phyloP scores from a whole-genome alignment of 1,140 invertebrate species.

The Eciton burchellii region DNA sequence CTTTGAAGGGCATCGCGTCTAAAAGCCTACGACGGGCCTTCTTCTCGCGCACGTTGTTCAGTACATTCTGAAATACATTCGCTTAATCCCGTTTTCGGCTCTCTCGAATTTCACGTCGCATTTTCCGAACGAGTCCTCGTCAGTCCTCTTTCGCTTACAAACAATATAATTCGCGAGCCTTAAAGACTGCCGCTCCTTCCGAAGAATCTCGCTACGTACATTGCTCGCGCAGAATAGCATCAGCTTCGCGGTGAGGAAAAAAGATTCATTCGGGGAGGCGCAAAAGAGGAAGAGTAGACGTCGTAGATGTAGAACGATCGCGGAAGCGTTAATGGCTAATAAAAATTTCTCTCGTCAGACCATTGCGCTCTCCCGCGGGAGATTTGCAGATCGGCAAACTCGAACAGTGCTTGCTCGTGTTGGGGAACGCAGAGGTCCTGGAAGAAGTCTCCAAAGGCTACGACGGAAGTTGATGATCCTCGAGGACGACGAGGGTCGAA shows the following conservation, averaged over 20 bases:
- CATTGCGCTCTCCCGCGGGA: background rate
- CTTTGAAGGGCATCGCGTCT: background rate
- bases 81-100: slow-evolving; percentile 4
- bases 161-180: slow-evolving; percentile 49
- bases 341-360: background rate
- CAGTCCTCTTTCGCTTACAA: slow-evolving; percentile 33
- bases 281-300: slow-evolving; percentile 55
- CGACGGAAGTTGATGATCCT: slow-evolving; percentile 21
- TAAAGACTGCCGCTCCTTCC: slow-evolving; percentile 34
- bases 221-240: slow-evolving; percentile 66
- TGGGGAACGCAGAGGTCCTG: slow-evolving; percentile 29
- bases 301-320: slow-evolving; percentile 53
- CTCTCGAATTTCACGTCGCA: background rate
- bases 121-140: slow-evolving; percentile 15
- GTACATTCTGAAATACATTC: background rate
- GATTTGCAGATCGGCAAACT: background rate
- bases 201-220: slow-evolving; percentile 16
- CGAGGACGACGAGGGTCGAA: slow-evolving; percentile 9
- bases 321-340: slow-evolving; percentile 38
- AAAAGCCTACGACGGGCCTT: background rate
- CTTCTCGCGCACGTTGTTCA: slow-evolving; percentile 1
- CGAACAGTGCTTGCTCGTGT: no score
- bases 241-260: slow-evolving; percentile 69
- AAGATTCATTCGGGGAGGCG: slow-evolving; percentile 74
- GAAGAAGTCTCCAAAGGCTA: background rate